Evolutionary conservation across 2,113 vertebrate species (phyloP), one percentile per base, ranked within the genome.

Genomic region (Brachyhypopomus gauderio): DNA sequence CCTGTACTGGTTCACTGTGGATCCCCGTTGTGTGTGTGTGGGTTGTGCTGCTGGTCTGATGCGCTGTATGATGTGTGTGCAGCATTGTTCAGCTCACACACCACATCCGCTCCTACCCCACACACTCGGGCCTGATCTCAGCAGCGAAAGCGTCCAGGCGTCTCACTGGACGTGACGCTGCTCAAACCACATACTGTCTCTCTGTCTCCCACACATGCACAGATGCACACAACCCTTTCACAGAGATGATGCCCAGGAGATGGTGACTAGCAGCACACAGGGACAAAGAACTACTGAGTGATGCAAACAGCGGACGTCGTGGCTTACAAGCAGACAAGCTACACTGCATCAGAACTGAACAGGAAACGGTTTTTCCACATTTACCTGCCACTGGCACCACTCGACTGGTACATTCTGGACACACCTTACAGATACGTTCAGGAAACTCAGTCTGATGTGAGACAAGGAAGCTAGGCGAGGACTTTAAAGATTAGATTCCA

Each of bases 51-150:
- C 45, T 36, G 48, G 52, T 81, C 63, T 81, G 59, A 75, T 72
- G 64, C n/a, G 72, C 64, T 81, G 72, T 74, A 71, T 56, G 70
- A 55, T 63, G 79, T 63, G 79, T 69, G 74, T 77, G 60, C 70
- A 82, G 77, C 73, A 60, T 63, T 74, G 63, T 38, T 77, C 64
- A 77, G 60, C 66, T 52, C 73, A 72, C 38, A 77, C 80, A 71
- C 64, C 63, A 41, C 70, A 82, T 74, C 74, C 72, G 80, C 52
- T 71, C 71, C 64, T 72, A 58, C 22, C 76, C 56, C 69, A 30
- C 30, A 77, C 66, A 77, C 59, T 69, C 55, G 36, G 6, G 58
- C 3, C 12, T 59, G 59, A 67, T 67, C 45, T 70, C 80, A 72
- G 23, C 55, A 67, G 71, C 52, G 66, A 66, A 82, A 72, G 52